Conservation (phyloP, 2,797 vertebrate species). For the Danio albolineatus region DNA sequence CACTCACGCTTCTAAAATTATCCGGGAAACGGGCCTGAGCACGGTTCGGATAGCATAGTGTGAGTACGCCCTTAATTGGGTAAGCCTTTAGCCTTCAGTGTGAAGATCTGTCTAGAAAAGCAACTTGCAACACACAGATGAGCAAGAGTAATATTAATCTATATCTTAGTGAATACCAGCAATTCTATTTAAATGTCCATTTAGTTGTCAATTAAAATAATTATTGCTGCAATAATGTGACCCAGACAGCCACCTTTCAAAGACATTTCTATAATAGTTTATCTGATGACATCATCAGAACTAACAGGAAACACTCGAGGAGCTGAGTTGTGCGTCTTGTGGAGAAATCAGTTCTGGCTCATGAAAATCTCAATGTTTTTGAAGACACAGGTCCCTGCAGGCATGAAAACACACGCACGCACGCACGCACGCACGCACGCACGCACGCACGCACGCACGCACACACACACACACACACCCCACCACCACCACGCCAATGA, state of each 20-base stretch:
- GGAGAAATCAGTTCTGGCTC: conserved; percentile 71
- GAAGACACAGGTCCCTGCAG: conserved; percentile 66
- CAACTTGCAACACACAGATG: not conserved
- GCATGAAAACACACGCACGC: no score
- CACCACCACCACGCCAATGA: no score
- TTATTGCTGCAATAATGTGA: conserved; percentile 6
- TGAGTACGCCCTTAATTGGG: no score
- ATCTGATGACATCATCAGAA: conserved; percentile 16
- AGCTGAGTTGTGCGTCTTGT: conserved; percentile 7
- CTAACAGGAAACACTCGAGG: conserved; percentile 32
- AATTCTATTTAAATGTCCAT: not conserved
- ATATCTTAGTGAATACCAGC: not conserved
- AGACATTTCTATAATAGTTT: conserved; percentile 9
- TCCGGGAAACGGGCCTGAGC: no score
- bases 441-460: conserved; percentile 64
- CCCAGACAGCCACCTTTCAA: not conserved
- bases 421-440: no score
- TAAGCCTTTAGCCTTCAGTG: no score
- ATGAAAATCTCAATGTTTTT: conserved; percentile 70
- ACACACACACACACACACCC: conserved; percentile 63
- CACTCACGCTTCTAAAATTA: no score
- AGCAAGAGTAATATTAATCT: not conserved
- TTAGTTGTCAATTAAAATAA: not conserved
- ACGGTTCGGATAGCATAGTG: no score
- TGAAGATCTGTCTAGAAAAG: no score